Percentiles rank a stretch among this genome's conserved stretches.
Evolutionary conservation across 2,113 vertebrate genomes (phyloP).

Genomic region (Melierax canorus): DNA sequence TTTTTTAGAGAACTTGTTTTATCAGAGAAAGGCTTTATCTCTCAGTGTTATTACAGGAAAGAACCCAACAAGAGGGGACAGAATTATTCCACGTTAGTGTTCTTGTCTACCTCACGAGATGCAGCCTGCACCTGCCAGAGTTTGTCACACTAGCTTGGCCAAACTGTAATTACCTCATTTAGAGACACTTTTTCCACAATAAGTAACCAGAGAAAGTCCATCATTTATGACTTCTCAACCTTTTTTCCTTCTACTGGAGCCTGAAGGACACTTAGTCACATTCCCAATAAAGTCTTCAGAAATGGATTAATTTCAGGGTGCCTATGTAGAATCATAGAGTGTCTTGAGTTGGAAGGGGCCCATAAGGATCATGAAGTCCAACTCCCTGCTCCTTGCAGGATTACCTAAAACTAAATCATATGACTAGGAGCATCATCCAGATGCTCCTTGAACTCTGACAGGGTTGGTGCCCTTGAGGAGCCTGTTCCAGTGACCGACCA

Average conservation of each 20-base stretch:
- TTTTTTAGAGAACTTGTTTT: neutral
- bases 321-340: neutral
- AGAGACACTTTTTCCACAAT: neutral
- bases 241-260: neutral
- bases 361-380: neutral
- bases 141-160: neutral
- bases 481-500: neutral
- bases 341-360: neutral
- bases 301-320: neutral
- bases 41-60: neutral
- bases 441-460: neutral
- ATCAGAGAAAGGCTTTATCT: neutral
- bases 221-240: neutral
- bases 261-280: neutral
- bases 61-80: neutral
- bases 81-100: neutral
- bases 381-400: neutral
- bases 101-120: neutral
- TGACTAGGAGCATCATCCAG: neutral
- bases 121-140: neutral
- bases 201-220: neutral
- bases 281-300: neutral
- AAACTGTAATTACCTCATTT: neutral
- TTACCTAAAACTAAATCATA: neutral
- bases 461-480: neutral